phyloP scores from a whole-genome alignment of 2,113 vertebrate species.

The Vulpes ferrilata region DNA sequence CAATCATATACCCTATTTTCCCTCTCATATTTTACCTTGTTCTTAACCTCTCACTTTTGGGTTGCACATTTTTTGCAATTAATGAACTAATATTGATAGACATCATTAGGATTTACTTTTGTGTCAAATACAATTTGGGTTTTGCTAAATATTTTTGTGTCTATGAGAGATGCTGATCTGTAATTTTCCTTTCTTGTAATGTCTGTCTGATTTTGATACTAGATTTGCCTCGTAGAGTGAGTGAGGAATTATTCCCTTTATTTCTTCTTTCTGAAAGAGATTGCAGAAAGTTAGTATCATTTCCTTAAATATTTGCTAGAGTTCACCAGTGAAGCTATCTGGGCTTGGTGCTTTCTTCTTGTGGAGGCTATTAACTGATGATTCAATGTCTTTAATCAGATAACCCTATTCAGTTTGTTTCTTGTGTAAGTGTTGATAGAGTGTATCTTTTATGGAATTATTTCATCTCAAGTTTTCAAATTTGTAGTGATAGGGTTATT shows the following conservation, averaged over 20 bases:
- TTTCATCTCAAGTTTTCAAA: neutral
- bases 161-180: neutral
- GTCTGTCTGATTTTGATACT: neutral
- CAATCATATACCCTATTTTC: neutral
- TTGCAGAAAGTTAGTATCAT: neutral
- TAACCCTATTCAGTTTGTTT: neutral
- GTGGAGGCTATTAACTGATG: neutral
- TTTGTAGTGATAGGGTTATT: neutral
- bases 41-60: neutral
- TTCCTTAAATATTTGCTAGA: slow-evolving; percentile 5
- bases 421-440: neutral
- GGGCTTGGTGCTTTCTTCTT: slow-evolving; percentile 1
- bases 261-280: slow-evolving; percentile 19
- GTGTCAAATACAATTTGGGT: neutral
- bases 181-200: slow-evolving; percentile 58
- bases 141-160: slow-evolving; percentile 14
- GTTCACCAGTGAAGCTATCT: neutral
- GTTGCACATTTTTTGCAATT: neutral
- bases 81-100: neutral
- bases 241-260: neutral
- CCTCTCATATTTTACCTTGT: neutral
- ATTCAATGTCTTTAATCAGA: neutral
- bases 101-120: neutral
- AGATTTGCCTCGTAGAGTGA: neutral
- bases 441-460: neutral